A percentile compares a stretch with the other conserved stretches of the same genome.
Evolutionary conservation across 2,113 vertebrate species (phyloP).

Genomic region (Fulica atra): DNA sequence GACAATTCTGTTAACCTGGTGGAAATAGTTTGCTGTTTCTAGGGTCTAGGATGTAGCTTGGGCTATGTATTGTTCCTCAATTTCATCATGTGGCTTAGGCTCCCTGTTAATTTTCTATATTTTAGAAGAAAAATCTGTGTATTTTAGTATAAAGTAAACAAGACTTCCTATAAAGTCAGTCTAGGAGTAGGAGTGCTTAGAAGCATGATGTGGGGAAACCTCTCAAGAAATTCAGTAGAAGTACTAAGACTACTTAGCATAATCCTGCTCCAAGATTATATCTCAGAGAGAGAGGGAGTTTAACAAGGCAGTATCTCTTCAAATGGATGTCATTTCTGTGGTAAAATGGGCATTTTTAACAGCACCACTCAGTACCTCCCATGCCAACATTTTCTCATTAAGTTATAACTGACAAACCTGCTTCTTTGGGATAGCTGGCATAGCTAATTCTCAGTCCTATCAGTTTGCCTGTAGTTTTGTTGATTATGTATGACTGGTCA

Average conservation of each 20-base stretch:
- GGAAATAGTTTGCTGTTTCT: not conserved
- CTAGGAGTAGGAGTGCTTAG: not conserved
- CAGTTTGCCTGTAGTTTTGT: not conserved
- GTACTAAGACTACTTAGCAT: not conserved
- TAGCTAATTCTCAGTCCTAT: not conserved
- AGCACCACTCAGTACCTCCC: conserved; percentile 7
- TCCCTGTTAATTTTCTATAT: not conserved
- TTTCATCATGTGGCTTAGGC: not conserved
- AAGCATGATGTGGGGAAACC: not conserved
- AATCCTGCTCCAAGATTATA: not conserved
- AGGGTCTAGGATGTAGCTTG: not conserved
- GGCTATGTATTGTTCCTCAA: not conserved
- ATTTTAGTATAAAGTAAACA: not conserved
- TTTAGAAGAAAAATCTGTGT: not conserved
- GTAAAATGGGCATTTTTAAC: not conserved
- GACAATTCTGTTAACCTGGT: not conserved
- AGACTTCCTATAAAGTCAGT: not conserved
- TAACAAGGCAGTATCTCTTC: not conserved
- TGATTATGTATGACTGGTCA: not conserved
- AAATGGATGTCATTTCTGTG: not conserved
- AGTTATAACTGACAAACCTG: not conserved
- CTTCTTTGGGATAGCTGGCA: not conserved
- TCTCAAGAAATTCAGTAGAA: not conserved
- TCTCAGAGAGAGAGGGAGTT: not conserved
- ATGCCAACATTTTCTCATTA: not conserved